A percentile compares a stretch with the other conserved stretches of the same genome.
These are phyloP conservation scores for Agonopterix subpropinquella DNA, from an alignment of 2,888 invertebrate species.

Conservation along the genomic window DNA sequence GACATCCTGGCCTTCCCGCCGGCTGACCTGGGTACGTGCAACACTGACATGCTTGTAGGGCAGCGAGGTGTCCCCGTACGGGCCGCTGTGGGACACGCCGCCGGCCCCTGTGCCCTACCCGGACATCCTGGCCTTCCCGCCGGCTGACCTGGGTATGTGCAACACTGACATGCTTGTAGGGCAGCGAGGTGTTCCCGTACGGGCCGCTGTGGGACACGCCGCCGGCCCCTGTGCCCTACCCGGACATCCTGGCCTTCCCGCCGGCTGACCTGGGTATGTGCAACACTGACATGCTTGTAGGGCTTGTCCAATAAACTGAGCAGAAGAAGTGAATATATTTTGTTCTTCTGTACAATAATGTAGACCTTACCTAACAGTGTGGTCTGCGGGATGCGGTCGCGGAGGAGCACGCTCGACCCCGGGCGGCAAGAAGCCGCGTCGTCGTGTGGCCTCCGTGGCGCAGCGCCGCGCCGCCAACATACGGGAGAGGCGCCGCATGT, in stretches of 20 bases:
- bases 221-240: no score
- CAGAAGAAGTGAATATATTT: no score
- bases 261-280: constrained; percentile 75
- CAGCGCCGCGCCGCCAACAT: constrained; percentile 95
- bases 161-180: neutral
- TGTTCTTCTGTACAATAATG: no score
- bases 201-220: no score
- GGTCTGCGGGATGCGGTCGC: constrained; percentile 64
- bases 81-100: constrained; percentile 79
- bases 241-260: no score
- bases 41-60: constrained; percentile 31
- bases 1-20: constrained; percentile 84
- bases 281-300: no score
- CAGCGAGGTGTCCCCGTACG: constrained; percentile 73
- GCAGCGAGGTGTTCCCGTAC: no score
- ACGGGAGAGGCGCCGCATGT: constrained; percentile 94
- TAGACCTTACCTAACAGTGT: constrained; percentile 36
- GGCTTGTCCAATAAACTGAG: no score
- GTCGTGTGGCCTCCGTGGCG: constrained; percentile 92
- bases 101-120: constrained; percentile 80
- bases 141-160: constrained; percentile 73
- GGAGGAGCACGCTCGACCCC: constrained; percentile 49
- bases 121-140: constrained; percentile 83
- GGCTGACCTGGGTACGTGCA: constrained; percentile 69
- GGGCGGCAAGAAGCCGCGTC: constrained; percentile 85